These are phyloP conservation scores for Bucco capensis DNA, from an alignment of 2,113 vertebrate genomes.

Conservation along the genomic window DNA sequence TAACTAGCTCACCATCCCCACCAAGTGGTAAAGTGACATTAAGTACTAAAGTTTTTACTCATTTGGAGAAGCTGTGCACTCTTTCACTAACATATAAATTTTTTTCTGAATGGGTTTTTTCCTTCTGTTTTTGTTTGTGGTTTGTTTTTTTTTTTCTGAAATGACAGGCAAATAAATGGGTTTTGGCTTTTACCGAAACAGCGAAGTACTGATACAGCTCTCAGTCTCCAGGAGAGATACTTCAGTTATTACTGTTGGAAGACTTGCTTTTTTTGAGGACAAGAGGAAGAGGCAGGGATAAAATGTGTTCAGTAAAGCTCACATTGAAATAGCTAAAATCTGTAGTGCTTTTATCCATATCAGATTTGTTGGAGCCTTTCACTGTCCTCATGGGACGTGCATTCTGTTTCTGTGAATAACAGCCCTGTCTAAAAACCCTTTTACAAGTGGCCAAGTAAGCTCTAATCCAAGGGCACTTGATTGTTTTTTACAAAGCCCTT, in stretches of 20 bases:
- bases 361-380: neutral
- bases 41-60: neutral
- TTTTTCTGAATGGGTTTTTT: neutral
- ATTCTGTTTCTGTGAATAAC: neutral
- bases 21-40: neutral
- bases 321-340: neutral
- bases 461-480: neutral
- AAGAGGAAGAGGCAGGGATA: neutral
- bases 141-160: neutral
- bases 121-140: neutral
- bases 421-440: neutral
- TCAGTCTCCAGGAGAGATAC: neutral
- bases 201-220: neutral
- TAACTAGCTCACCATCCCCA: neutral
- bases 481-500: neutral
- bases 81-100: neutral
- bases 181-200: neutral
- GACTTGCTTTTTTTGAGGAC: neutral
- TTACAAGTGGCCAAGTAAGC: neutral
- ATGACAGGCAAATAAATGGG: neutral
- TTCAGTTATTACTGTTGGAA: neutral
- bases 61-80: neutral
- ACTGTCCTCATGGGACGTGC: neutral
- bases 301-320: neutral
- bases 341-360: neutral